Evolutionary conservation across 2,888 invertebrate genomes (phyloP).

Genomic region (Myopa tessellatipennis): DNA sequence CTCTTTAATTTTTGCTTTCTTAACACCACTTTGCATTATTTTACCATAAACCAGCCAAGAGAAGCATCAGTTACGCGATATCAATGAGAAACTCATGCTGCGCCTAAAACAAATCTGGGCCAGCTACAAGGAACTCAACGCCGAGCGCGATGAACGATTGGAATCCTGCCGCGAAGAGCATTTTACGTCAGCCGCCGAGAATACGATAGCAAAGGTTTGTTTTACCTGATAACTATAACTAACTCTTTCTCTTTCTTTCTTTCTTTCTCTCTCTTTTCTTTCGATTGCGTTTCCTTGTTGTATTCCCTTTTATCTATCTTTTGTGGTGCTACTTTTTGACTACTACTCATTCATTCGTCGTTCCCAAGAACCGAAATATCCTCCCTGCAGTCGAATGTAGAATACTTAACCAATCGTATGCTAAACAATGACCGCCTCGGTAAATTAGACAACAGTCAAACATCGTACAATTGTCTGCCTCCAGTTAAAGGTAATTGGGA

Average conservation of each 20-base stretch:
- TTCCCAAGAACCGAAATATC: constrained; percentile 67
- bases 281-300: constrained; percentile 21
- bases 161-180: constrained; percentile 57
- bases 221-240: constrained; percentile 49
- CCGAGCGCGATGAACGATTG: constrained; percentile 43
- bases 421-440: constrained; percentile 66
- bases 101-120: constrained; percentile 66
- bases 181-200: constrained; percentile 40
- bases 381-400: constrained; percentile 68
- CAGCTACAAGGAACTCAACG: constrained; percentile 62
- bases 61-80: constrained; percentile 63
- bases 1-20: constrained; percentile 29
- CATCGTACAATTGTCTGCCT: constrained; percentile 63
- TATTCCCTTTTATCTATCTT: not conserved
- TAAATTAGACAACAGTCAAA: constrained; percentile 63
- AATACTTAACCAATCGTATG: constrained; percentile 67
- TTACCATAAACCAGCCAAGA: constrained; percentile 57
- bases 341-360: not conserved
- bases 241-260: constrained; percentile 48
- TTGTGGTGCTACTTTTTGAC: not conserved
- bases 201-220: constrained; percentile 52
- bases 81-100: constrained; percentile 66
- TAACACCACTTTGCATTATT: constrained; percentile 16
- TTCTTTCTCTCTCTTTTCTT: constrained; percentile 45
- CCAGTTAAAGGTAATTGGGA: constrained; percentile 62